phyloP scores from a whole-genome alignment of 1,140 invertebrate species.

The Zaprionus ornatus region DNA sequence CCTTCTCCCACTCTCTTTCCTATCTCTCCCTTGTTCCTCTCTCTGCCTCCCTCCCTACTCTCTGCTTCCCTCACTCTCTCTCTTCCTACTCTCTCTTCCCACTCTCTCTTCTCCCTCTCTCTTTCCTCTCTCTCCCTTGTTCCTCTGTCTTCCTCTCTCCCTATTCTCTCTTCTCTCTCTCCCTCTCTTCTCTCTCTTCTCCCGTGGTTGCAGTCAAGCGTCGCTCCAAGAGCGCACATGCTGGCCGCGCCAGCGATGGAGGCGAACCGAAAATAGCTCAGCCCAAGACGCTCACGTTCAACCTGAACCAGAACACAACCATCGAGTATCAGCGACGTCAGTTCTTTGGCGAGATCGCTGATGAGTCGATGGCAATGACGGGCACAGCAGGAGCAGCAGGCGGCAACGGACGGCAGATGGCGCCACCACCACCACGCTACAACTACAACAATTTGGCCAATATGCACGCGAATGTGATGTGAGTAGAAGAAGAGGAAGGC shows the following conservation, averaged over 20 bases:
- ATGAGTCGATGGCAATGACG: conserved; percentile 35
- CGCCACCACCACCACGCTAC: conserved; percentile 44
- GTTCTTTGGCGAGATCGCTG: conserved; percentile 75
- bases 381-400: conserved; percentile 20
- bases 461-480: conserved; percentile 83
- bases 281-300: conserved; percentile 81
- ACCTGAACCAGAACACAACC: conserved; percentile 82
- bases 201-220: conserved; percentile 65
- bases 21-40: neutral
- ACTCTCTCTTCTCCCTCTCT: neutral
- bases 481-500: conserved; percentile 37
- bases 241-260: conserved; percentile 57
- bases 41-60: neutral
- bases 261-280: conserved; percentile 79
- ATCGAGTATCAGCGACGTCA: conserved; percentile 81
- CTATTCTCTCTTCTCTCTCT: neutral
- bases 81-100: neutral
- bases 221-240: conserved; percentile 83
- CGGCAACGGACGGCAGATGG: neutral
- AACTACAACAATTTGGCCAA: conserved; percentile 76
- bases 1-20: conserved; percentile 2
- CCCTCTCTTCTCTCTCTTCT: neutral
- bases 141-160: neutral
- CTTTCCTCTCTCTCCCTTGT: neutral
- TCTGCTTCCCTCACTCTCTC: too few species aligned